Evolutionary conservation across 1,140 invertebrate genomes (phyloP).

Genomic region (Leptonema lineaticorne): DNA sequence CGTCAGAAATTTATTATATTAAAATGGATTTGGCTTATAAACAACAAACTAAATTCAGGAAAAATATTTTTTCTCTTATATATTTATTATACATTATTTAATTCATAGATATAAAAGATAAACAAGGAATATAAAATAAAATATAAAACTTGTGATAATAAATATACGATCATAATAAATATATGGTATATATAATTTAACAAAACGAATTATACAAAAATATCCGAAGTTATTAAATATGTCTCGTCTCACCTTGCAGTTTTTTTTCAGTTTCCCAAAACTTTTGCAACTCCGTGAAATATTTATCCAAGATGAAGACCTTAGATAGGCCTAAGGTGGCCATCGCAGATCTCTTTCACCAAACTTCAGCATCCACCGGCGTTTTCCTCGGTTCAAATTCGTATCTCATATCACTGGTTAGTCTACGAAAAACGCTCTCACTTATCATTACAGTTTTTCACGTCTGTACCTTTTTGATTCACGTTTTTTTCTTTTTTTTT

Average conservation of each 20-base stretch:
- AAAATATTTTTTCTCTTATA: too few relatives aligned
- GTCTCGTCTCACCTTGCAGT: constrained; percentile 76
- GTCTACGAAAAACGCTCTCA: constrained; percentile 10
- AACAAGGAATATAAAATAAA: too few relatives aligned
- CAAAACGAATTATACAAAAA: too few relatives aligned
- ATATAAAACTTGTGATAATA: too few relatives aligned
- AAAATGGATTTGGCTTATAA: too few relatives aligned
- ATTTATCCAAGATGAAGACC: constrained; percentile 96
- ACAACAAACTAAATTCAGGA: too few relatives aligned
- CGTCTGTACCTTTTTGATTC: background rate
- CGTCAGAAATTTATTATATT: too few relatives aligned
- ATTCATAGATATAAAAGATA: too few relatives aligned
- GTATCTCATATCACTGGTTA: constrained; percentile 22
- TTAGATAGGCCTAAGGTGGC: constrained; percentile 91
- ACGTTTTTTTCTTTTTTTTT: background rate
- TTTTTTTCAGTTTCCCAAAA: constrained; percentile 97
- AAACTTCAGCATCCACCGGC: constrained; percentile 30
- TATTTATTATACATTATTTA: too few relatives aligned
- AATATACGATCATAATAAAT: too few relatives aligned
- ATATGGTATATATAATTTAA: too few relatives aligned
- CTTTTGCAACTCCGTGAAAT: constrained; percentile 93
- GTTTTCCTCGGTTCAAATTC: constrained; percentile 20
- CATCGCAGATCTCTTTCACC: constrained; percentile 58
- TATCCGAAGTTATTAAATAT: too few relatives aligned
- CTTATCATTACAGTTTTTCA: constrained; percentile 26